Evolutionary conservation across 2,797 vertebrate genomes (phyloP), one percentile per base, ranked within the genome.

Genomic region (Adelosebastes latens): DNA sequence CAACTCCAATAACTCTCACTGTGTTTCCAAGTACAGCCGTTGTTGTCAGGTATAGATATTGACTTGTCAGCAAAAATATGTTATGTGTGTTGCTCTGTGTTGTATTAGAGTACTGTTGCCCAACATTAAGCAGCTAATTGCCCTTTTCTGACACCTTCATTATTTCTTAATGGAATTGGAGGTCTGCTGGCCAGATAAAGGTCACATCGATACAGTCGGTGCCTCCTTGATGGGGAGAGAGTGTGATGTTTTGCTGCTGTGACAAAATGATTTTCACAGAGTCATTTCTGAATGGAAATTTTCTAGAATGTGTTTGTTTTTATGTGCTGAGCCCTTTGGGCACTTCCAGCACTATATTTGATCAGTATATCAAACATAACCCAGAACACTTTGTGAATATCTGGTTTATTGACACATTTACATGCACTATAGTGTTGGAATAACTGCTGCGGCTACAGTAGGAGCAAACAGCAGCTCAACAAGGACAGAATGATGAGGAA

Each of bases 61-160:
- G 90, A 93, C 92, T 87, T 83, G 91, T 94, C 91, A 94, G 94
- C 91, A 86, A 84, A 89, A 92, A 85, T 81, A 79, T 84, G 86
- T 52, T 52, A 52, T 52, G n/a, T 9, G 20, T 52, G 49, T 52
- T n/a, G 20, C 10, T 20, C 20, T 0, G 9, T 52, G 49, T 86
- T 89, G 82, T 81, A 86, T 92, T 87, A 86, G 86, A 92, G 91
- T 87, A 92, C 90, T 89, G 83, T 90, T 93, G 88, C 88, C 89
- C 87, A 86, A 93, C 93, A 94, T 95, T 95, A 94, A 78, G 93
- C 83, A 93, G 89, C 91, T 95, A 95, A 96, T 95, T 93, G 94
- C 88, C 93, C 93, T 93, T 94, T 91, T 93, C 93, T 85, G 91
- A 94, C 91, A 92, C 90, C 89, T 94, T 91, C 92, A 96, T 95